Base-by-base conservation (phyloP, 2,888 invertebrate species). In the Macrosoma leucophasiata region DNA sequence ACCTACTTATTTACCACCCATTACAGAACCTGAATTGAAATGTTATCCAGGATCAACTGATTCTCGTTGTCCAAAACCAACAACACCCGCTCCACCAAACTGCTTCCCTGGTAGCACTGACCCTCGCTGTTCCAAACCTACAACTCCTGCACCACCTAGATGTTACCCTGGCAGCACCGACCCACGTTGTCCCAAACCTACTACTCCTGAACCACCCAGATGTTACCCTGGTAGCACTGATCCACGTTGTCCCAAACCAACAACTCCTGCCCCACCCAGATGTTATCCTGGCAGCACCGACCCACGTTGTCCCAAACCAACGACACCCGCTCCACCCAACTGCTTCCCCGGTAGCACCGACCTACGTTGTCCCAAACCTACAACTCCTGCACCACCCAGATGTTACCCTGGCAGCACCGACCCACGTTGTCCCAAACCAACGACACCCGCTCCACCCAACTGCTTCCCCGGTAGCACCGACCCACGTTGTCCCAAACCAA, bases 21-120 rank as follows among this genome's bases (percentile, higher is more conserved):
- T n/a, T 12, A 29, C 51, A 1, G 45, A 49, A 17, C 52, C 55
- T 0, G 38, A 39, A 6, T 52, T 62, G 44, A 31, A 43, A 4
- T 44, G 53, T n/a, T 53, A 47, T 31, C 55, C 58, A 12, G 58
- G 59, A 1, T 29, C 31, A 1, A 46, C 9, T 6, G 67, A 69
- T 43, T 54, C 58, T 2, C 28, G 45, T 11, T 53, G 53, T 24
- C 34, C 57, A 1, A 46, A 47, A 21, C 45, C 58, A 4, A 49
- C 55, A 3, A 58, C 56, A 4, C 46, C 47, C 6, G 43, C 45
- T 5, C 36, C 50, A 2, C 58, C 60, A 7, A 50, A 33, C 8
- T 78, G 75, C 22, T 65, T 52, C 17, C 71, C 67, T 4, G 68
- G 66, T 1, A 55, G 52, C 2, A 48, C 40, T 0, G 62, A 67